A percentile compares a stretch with the other conserved stretches of the same genome.
These are phyloP conservation scores for Drosophila basisetae DNA, from an alignment of 2,888 invertebrate genomes.

Conservation along the genomic window DNA sequence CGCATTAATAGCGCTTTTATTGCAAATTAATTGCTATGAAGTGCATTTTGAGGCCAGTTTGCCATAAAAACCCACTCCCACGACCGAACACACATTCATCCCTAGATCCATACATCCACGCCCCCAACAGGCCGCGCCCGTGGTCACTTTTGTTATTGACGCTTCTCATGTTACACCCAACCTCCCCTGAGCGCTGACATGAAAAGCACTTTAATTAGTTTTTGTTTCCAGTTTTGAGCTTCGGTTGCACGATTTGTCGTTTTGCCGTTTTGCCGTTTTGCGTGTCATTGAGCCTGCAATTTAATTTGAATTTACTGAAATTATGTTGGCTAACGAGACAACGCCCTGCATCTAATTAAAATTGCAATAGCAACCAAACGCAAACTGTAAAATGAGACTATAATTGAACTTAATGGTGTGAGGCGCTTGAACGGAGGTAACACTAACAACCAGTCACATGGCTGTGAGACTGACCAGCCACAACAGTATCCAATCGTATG, in stretches of 20 bases:
- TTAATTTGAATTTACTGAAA: slow-evolving; percentile 67
- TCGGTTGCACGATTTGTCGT: slow-evolving; percentile 16
- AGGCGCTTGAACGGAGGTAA: not conserved
- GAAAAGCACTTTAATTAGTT: slow-evolving; percentile 63
- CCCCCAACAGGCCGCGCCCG: slow-evolving; percentile 50
- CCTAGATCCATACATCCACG: slow-evolving; percentile 16
- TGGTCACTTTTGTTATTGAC: slow-evolving; percentile 47
- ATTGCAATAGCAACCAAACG: slow-evolving; percentile 20
- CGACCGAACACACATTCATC: slow-evolving; percentile 3
- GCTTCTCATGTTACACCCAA: slow-evolving; percentile 47
- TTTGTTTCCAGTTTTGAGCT: slow-evolving; percentile 27
- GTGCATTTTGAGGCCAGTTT: slow-evolving; percentile 56
- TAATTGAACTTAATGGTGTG: slow-evolving; percentile 30
- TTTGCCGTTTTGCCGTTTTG: slow-evolving; percentile 27
- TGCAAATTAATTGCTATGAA: slow-evolving; percentile 80
- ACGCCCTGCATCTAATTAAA: slow-evolving; percentile 42
- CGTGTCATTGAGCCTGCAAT: slow-evolving; percentile 57
- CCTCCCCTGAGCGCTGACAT: slow-evolving; percentile 4
- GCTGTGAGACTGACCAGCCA: not conserved
- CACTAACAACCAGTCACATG: not conserved
- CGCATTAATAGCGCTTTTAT: slow-evolving; percentile 68
- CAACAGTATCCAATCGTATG: slow-evolving; percentile 16
- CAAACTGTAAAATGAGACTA: slow-evolving; percentile 37
- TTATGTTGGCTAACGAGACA: slow-evolving; percentile 40
- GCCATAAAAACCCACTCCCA: slow-evolving; percentile 37